phyloP scores from a whole-genome alignment of 1,140 invertebrate genomes.

The Papilio polytes region DNA sequence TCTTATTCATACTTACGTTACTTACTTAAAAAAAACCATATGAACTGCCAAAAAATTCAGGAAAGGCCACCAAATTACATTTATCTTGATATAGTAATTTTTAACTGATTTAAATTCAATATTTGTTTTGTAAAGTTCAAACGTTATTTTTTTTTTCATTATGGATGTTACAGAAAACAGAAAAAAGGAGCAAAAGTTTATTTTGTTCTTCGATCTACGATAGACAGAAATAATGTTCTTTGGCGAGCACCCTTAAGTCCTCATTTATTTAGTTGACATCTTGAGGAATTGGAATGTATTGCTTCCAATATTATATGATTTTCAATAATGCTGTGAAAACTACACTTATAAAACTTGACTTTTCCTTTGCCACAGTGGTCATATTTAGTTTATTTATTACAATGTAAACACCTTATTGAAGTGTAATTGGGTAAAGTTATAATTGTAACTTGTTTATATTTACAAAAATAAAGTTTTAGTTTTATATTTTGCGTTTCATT shows the following conservation, averaged over 20 bases:
- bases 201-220: not conserved
- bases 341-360: not conserved
- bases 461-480: constrained; percentile 42
- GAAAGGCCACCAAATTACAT: not conserved
- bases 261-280: not conserved
- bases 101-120: not conserved
- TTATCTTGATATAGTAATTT: not conserved
- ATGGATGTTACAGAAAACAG: not conserved
- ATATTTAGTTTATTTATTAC: constrained; percentile 15
- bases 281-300: no score
- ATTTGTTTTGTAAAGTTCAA: not conserved
- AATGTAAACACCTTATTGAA: constrained; percentile 4
- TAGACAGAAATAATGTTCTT: not conserved
- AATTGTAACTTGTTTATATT: constrained; percentile 37
- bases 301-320: no score
- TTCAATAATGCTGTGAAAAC: no score
- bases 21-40: not conserved
- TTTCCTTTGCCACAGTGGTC: not conserved
- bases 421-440: constrained; percentile 21
- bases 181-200: not conserved
- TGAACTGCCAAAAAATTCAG: not conserved
- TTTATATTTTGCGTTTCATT: constrained; percentile 27
- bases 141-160: not conserved
- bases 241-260: not conserved
- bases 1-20: not conserved